Base-by-base conservation (phyloP, 2,888 invertebrate genomes). In the Anthophora plumipes region DNA sequence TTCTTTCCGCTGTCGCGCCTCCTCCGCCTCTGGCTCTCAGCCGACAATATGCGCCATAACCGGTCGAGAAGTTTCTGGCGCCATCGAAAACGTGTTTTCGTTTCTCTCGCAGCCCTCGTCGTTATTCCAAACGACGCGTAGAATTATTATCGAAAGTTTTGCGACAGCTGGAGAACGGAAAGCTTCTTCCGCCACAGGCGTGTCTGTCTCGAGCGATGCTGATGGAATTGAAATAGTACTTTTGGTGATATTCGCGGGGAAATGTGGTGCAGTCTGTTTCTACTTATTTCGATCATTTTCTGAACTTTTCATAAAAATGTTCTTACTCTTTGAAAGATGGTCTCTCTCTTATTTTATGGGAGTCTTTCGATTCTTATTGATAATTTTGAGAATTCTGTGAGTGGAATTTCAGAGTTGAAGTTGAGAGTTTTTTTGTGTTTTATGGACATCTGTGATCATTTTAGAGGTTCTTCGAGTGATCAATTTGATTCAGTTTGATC, bases 31-130 rank as follows among this genome's bases (percentile, higher is more conserved):
- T 31, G 31, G 8, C 46, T 8, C n/a, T 31, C 57, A 25, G 14
- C 12, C 41, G 61, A 64, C 66, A 31, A 48, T 63, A 77, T 31
- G n/a, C 20, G 57, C 43, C 31, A 31, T 64, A 69, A 80, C 72
- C 46, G 72, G 43, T 31, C 50, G 57, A 46, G 71, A 82, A 80
- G 64, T 86, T 86, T 72, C 78, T 79, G 87, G 85, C 83, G 80
- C 87, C 83, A 77, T 67, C 69, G 50, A 60, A 77, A 52, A 39
- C 50, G 69, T 79, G 80, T 86, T 86, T 88, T 75, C 83, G 83
- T 64, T 68, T 31, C 52, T 52, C 66, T 31, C 31, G 31, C 31
- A 31, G 31, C 12, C 5, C 8, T n/a, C 55, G 11, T n/a, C 43
- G 63, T 67, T 72, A 25, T 22, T 77, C 37, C n/a, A 31, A 11